Evolutionary conservation across 2,113 vertebrate genomes (phyloP).

Genomic region (Caloenas nicobarica): DNA sequence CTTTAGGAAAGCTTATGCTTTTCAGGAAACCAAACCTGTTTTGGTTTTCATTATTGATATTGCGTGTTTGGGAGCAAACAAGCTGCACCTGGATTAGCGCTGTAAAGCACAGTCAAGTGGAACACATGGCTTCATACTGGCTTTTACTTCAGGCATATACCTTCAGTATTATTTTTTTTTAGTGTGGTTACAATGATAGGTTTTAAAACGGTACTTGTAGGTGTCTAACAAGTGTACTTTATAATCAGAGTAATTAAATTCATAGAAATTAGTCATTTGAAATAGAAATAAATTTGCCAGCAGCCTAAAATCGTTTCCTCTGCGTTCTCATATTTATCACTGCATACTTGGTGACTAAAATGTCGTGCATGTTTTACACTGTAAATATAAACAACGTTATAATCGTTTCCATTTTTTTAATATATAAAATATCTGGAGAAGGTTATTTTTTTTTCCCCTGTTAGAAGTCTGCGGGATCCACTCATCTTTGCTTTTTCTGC

Average conservation of each 20-base stretch:
- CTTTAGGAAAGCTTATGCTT: not conserved
- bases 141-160: not conserved
- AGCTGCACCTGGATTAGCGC: not conserved
- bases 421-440: not conserved
- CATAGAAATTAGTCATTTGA: not conserved
- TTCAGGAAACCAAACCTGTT: not conserved
- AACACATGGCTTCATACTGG: rapidly evolving
- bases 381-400: not conserved
- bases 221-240: not conserved
- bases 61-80: not conserved
- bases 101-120: not conserved
- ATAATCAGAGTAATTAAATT: not conserved
- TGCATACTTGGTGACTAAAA: not conserved
- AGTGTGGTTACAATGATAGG: not conserved
- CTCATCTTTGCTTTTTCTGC: not conserved
- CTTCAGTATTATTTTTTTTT: not conserved
- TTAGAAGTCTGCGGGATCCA: not conserved
- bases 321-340: not conserved
- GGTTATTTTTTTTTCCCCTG: not conserved
- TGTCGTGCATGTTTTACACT: not conserved
- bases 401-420: not conserved
- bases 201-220: not conserved
- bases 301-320: not conserved
- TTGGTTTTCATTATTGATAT: not conserved
- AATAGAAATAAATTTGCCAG: not conserved